Percentiles rank a stretch among this genome's conserved stretches.
Conservation (phyloP, 2,797 vertebrate species). For the Erpetoichthys calabaricus region DNA sequence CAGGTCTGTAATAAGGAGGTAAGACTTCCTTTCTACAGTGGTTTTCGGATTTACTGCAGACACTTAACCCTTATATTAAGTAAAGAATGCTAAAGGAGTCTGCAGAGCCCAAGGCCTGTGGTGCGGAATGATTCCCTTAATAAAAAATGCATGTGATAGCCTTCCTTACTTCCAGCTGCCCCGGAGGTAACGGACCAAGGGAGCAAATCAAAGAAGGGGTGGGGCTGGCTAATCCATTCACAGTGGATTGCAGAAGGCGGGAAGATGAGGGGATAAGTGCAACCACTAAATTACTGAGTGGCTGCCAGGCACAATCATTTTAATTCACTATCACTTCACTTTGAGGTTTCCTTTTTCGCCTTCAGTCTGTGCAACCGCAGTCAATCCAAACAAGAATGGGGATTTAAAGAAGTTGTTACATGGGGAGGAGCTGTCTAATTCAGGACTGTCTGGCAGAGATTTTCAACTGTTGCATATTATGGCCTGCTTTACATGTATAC, state of each 20-base stretch:
- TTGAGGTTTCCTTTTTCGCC: conserved; percentile 61
- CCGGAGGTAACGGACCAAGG: conserved; percentile 29
- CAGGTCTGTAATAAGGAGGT: too few relatives aligned
- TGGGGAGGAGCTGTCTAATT: conserved; percentile 23
- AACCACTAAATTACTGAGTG: conserved; percentile 58
- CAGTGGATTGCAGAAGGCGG: conserved; percentile 3
- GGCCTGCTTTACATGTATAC: too few relatives aligned
- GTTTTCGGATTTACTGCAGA: too few relatives aligned
- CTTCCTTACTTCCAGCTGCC: too few relatives aligned
- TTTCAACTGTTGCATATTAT: too few relatives aligned
- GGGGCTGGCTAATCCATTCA: conserved; percentile 17
- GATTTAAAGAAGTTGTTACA: conserved; percentile 71
- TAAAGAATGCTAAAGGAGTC: too few relatives aligned
- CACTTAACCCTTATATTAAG: too few relatives aligned
- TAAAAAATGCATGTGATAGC: too few relatives aligned
- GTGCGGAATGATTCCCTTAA: too few relatives aligned
- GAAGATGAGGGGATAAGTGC: conserved; percentile 48
- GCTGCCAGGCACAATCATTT: conserved; percentile 61
- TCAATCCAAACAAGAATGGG: conserved; percentile 66
- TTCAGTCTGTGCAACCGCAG: conserved; percentile 51
- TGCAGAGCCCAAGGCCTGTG: too few relatives aligned
- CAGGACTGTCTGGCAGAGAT: too few relatives aligned
- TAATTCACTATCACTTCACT: conserved; percentile 68
- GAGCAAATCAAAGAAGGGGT: conserved; percentile 30
- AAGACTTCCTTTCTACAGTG: too few relatives aligned